Conservation (phyloP, 2,113 vertebrate genomes). For the Cephalopterus ornatus region DNA sequence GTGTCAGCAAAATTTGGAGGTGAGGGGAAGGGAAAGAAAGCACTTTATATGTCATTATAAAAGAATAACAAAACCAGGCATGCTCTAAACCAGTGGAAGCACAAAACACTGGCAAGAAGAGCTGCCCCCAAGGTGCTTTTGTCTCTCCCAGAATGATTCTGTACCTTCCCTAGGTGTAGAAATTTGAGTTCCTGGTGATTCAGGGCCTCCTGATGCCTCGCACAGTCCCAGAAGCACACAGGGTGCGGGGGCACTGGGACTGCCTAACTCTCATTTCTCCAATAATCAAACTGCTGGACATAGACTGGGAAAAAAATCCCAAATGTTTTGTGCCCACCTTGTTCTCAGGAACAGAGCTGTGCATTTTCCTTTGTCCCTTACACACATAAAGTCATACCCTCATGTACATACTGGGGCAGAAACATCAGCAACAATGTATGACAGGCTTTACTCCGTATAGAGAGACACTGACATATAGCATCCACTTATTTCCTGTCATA, state of each 20-base stretch:
- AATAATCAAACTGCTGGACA: neutral
- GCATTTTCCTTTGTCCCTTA: neutral
- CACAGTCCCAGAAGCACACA: neutral
- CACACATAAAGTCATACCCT: neutral
- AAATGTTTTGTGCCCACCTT: neutral
- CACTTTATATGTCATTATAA: neutral
- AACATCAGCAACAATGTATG: neutral
- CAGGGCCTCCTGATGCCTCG: neutral
- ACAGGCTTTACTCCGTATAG: neutral
- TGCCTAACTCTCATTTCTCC: neutral
- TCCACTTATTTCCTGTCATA: constrained; percentile 11
- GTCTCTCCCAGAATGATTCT: neutral
- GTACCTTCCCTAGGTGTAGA: neutral
- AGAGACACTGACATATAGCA: neutral
- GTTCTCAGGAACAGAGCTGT: neutral
- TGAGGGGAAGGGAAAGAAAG: neutral
- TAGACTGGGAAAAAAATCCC: neutral
- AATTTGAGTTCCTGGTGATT: neutral
- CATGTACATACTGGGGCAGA: neutral
- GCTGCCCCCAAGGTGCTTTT: neutral
- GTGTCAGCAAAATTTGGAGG: neutral
- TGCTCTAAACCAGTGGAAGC: neutral
- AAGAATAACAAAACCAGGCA: neutral
- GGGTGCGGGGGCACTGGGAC: neutral
- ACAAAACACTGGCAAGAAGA: fast-evolving